A percentile compares a stretch with the other conserved stretches of the same genome.
phyloP scores from a whole-genome alignment of 2,113 vertebrate species.

The Herpailurus yagouaroundi region DNA sequence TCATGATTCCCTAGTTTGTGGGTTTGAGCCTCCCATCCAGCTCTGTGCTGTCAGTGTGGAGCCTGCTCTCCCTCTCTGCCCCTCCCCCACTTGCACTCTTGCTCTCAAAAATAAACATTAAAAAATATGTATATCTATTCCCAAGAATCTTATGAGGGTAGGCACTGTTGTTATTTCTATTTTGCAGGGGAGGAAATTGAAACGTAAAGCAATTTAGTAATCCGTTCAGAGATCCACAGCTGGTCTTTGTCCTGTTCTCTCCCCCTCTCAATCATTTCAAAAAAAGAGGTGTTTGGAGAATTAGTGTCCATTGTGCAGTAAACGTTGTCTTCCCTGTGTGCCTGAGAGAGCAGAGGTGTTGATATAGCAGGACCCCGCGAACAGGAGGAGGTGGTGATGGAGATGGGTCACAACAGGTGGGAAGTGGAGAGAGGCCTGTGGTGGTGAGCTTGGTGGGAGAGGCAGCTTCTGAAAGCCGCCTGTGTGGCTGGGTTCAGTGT shows the following conservation, averaged over 20 bases:
- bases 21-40: too few species aligned
- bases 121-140: neutral
- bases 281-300: neutral
- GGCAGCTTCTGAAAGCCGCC: neutral
- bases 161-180: neutral
- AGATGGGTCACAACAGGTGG: neutral
- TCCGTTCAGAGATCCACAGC: neutral
- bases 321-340: neutral
- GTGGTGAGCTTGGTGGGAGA: neutral
- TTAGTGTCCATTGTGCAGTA: neutral
- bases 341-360: neutral
- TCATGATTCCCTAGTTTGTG: too few species aligned
- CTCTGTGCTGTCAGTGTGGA: too few species aligned
- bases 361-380: neutral
- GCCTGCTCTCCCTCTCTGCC: too few species aligned
- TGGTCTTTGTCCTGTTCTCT: neutral
- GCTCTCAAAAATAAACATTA: too few species aligned
- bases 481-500: neutral
- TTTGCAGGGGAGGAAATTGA: neutral
- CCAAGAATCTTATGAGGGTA: neutral
- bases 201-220: neutral
- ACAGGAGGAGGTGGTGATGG: neutral
- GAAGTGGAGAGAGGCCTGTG: rapidly evolving
- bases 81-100: too few species aligned
- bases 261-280: neutral